Percentiles rank a stretch among this genome's conserved stretches.
phyloP scores from a whole-genome alignment of 92 coral and sea anemone genomes.

The Parazoanthus atlanticus region DNA sequence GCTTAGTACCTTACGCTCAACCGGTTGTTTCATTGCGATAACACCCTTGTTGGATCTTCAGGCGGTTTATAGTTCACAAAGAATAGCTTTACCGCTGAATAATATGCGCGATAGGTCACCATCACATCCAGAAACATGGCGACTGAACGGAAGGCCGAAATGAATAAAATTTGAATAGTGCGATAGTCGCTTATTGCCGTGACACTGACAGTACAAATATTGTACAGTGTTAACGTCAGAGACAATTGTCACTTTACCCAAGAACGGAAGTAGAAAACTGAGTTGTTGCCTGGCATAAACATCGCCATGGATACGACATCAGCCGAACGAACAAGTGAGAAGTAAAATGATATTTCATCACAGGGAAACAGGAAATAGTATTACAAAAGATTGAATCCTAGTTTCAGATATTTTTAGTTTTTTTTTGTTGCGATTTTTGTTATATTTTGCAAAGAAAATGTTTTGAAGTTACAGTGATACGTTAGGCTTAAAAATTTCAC shows the following conservation, averaged over 20 bases:
- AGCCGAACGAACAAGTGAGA: too few relatives aligned
- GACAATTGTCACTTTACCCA: not conserved
- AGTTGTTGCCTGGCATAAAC: slow-evolving; percentile 3
- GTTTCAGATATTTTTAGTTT: too few relatives aligned
- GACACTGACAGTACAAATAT: slow-evolving; percentile 34
- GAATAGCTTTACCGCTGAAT: not conserved
- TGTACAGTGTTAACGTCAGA: slow-evolving; percentile 4
- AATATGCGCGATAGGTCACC: not conserved
- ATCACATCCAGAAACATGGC: slow-evolving; percentile 24
- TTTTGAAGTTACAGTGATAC: too few relatives aligned
- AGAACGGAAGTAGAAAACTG: not conserved
- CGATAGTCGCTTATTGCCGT: slow-evolving; percentile 7
- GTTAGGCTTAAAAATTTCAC: too few relatives aligned
- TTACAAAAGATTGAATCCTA: too few relatives aligned
- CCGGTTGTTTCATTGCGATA: slow-evolving; percentile 15
- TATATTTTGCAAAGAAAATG: too few relatives aligned
- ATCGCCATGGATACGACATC: slow-evolving; percentile 11
- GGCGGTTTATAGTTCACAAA: not conserved
- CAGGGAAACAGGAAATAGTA: not conserved
- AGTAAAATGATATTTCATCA: not conserved
- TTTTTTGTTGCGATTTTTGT: too few relatives aligned
- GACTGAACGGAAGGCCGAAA: slow-evolving; percentile 5
- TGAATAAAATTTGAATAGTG: slow-evolving; percentile 18
- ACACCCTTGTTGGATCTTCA: not conserved
- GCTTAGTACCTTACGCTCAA: not conserved